Conservation (phyloP, 2,113 vertebrate species). For the Notarius quadriscutis region DNA sequence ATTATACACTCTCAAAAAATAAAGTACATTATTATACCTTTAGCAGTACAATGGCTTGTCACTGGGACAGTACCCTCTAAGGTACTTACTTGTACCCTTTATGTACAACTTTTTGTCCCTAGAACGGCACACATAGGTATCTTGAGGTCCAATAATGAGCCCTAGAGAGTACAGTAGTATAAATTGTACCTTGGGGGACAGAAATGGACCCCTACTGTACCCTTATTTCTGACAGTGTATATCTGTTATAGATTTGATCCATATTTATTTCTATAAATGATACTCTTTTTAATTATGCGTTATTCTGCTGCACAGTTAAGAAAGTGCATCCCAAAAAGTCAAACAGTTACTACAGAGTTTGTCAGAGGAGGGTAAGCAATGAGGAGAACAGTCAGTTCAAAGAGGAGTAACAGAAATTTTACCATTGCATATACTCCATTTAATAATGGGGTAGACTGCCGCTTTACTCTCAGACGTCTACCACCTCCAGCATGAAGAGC, state of each 20-base stretch:
- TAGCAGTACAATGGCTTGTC: no score
- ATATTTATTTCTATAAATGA: neutral
- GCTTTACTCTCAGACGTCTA: constrained; percentile 54
- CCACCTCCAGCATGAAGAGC: constrained; percentile 40
- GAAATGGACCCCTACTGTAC: no score
- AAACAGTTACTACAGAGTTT: neutral
- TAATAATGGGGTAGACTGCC: constrained; percentile 53
- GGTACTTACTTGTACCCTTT: no score
- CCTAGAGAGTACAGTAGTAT: no score
- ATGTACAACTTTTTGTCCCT: no score
- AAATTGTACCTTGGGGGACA: no score
- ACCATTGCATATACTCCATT: constrained; percentile 51
- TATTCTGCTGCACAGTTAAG: neutral
- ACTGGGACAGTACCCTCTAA: no score
- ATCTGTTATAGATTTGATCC: neutral
- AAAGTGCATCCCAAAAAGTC: neutral
- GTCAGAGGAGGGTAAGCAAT: neutral
- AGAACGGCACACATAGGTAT: no score
- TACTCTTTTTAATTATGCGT: neutral
- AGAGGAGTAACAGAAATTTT: constrained; percentile 38
- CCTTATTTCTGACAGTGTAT: neutral
- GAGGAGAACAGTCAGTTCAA: constrained; percentile 37
- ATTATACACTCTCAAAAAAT: neutral
- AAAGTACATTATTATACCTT: no score
- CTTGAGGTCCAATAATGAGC: no score